Conservation (phyloP, 2,113 vertebrate species). For the Amblyopsis rosae region DNA sequence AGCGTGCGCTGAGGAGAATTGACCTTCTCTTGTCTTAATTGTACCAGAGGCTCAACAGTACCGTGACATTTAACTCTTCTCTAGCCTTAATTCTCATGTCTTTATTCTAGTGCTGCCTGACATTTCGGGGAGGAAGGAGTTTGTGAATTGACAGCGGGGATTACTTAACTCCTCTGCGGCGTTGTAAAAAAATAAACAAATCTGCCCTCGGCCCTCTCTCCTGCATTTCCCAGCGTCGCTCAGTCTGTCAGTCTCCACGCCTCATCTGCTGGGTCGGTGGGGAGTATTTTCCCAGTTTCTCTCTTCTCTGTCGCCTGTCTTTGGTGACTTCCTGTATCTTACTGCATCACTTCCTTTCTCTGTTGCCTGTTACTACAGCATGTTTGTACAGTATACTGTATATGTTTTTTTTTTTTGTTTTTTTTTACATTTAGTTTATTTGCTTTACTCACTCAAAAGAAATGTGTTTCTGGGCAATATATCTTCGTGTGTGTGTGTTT, state of each 20-base stretch:
- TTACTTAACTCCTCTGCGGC: conserved; percentile 29
- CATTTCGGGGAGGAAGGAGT: conserved; percentile 56
- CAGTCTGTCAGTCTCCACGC: not conserved
- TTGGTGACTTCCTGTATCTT: not conserved
- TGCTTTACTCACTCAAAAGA: no score
- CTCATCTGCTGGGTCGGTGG: no score
- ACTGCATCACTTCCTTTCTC: conserved; percentile 3
- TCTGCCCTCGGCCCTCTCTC: conserved; percentile 1
- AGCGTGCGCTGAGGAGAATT: conserved; percentile 56
- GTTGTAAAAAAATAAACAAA: conserved; percentile 50
- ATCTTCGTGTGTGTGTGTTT: not conserved
- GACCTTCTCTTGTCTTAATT: conserved; percentile 73
- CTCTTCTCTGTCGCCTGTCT: not conserved
- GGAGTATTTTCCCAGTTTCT: not conserved
- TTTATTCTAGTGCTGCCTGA: conserved; percentile 67
- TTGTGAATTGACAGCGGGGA: conserved; percentile 43
- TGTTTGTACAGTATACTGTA: conserved; percentile 20
- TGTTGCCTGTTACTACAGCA: not conserved
- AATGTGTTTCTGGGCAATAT: no score
- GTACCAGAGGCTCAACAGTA: conserved; percentile 59
- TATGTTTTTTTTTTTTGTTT: not conserved
- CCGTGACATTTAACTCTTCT: conserved; percentile 68
- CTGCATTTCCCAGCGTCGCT: not conserved
- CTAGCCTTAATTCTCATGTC: conserved; percentile 59
- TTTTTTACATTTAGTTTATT: no score